Percentiles rank a stretch among this genome's conserved stretches.
These are phyloP conservation scores for Furcula furcula DNA, from an alignment of 2,888 invertebrate genomes.

Conservation along the genomic window DNA sequence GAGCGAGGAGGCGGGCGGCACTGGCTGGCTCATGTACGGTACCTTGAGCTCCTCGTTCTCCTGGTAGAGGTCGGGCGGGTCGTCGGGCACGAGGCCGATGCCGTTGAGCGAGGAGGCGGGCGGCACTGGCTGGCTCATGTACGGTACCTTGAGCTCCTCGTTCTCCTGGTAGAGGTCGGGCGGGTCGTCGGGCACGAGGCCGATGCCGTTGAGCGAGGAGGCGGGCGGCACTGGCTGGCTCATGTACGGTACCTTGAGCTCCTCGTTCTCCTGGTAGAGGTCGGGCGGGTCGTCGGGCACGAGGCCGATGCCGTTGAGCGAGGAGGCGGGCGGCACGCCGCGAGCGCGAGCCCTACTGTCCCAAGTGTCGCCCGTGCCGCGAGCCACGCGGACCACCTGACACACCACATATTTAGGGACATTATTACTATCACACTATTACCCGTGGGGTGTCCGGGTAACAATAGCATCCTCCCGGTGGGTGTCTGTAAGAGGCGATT, in stretches of 20 bases:
- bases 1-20: slow-evolving; percentile 92
- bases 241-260: slow-evolving; percentile 86
- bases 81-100: slow-evolving; percentile 91
- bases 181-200: slow-evolving; percentile 91
- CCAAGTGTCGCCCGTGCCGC: slow-evolving; percentile 95
- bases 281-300: slow-evolving; percentile 93
- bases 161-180: slow-evolving; percentile 95
- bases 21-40: no score
- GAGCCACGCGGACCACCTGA: slow-evolving; percentile 90
- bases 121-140: slow-evolving; percentile 87
- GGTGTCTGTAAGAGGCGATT: no score
- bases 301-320: slow-evolving; percentile 92
- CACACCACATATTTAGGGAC: no score
- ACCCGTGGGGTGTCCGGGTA: no score
- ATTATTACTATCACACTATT: no score
- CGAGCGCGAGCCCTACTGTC: slow-evolving; percentile 91
- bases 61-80: slow-evolving; percentile 92
- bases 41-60: slow-evolving; percentile 96
- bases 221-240: slow-evolving; percentile 91
- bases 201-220: slow-evolving; percentile 93
- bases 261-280: slow-evolving; percentile 94
- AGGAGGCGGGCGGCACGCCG: slow-evolving; percentile 92
- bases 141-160: slow-evolving; percentile 90
- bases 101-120: slow-evolving; percentile 94
- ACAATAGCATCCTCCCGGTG: no score